Percentiles rank a stretch among this genome's conserved stretches.
These are phyloP conservation scores for Octodonta nipae DNA, from an alignment of 2,888 invertebrate genomes.

Conservation along the genomic window DNA sequence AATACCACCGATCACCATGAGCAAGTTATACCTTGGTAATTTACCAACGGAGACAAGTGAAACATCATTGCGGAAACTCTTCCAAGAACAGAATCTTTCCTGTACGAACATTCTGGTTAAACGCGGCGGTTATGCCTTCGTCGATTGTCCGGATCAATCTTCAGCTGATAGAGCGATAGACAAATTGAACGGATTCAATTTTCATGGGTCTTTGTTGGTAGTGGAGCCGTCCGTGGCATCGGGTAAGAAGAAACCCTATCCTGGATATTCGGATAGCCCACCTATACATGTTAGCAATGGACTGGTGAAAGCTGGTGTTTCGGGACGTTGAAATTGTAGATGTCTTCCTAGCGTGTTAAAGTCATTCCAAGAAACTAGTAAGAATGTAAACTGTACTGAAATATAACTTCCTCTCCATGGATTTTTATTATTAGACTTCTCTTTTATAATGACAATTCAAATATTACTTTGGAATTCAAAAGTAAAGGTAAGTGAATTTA, in stretches of 20 bases:
- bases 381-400: no score
- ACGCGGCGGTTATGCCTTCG: conserved; percentile 76
- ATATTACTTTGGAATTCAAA: no score
- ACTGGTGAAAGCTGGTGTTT: no score
- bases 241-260: conserved; percentile 12
- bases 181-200: conserved; percentile 53
- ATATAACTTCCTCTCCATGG: no score
- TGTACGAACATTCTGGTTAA: conserved; percentile 68
- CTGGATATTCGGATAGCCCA: no score
- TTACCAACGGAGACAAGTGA: conserved; percentile 65
- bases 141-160: conserved; percentile 72
- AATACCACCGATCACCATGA: conserved; percentile 47
- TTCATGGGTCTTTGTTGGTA: conserved; percentile 10
- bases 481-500: no score
- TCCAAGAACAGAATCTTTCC: conserved; percentile 63
- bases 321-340: no score
- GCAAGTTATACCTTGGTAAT: conserved; percentile 73
- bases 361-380: no score
- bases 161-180: conserved; percentile 75
- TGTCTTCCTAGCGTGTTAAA: no score
- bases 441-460: no score
- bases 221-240: conserved; percentile 12
- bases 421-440: no score
- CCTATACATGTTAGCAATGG: no score
- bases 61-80: conserved; percentile 58